Base-by-base conservation (phyloP, 2,113 vertebrate species). In the Cnemophilus loriae region DNA sequence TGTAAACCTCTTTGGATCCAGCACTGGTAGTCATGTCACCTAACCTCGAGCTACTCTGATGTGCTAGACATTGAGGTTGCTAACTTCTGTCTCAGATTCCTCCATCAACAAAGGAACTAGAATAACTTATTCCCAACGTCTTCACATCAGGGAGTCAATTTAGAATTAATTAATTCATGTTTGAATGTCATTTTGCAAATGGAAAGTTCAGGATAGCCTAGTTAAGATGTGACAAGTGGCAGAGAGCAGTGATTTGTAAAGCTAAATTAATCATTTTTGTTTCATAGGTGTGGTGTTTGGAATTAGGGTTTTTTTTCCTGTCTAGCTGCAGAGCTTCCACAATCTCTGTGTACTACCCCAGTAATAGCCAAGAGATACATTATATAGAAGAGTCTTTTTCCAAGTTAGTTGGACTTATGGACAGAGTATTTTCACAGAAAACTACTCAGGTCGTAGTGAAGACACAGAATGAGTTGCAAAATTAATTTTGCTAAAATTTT, bases 161-260 rank as follows among this genome's bases (percentile, higher is more conserved):
- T 50, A 84, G 70, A 57, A 86, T 92, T 95, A 81, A 84, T 84
- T 93, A 93, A 33, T 70, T 95, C 32, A 28, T n/a, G 11, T 84
- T 75, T 84, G 47, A 84, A 77, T 77, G 55, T 47, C 39, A 78
- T 88, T 95, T 94, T 90, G 44, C 28, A 92, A 93, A 75, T 50
- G 53, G 52, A 68, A 84, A 81, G 35, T 88, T 86, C 79, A 71
- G 44, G 60, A 78, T 86, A 35, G 69, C 87, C 52, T 77, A 86
- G 92, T 95, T 92, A 95, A 92, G 76, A 80, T 71, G 59, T 86
- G 75, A 90, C 82, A 88, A 75, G 76, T 75, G n/a, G 21, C 56
- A 64, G 18, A 71, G 79, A 90, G 42, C 17, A 93, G 8, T 77
- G 71, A 86, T 69, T 93, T 87, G 47, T 80, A 86, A 93, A 92